Evolutionary conservation across 2,113 vertebrate species (phyloP).

Genomic region (Pteruthius melanotis): DNA sequence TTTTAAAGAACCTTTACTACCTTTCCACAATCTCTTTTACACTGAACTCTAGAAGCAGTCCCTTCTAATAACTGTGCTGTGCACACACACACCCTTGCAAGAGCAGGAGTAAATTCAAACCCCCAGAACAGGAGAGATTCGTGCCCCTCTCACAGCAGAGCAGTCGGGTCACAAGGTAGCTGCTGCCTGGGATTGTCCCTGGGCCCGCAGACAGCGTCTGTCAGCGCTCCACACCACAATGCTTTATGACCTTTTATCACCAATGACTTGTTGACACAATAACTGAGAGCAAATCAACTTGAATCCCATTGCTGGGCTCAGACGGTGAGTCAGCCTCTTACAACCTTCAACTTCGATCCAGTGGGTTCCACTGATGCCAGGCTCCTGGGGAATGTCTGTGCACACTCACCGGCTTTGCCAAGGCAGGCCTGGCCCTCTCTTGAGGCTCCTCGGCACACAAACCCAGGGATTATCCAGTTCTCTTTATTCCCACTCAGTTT

Average conservation of each 20-base stretch:
- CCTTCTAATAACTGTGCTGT: accelerated
- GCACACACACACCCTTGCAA: neutral
- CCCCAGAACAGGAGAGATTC: neutral
- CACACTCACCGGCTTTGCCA: accelerated
- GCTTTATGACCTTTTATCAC: conserved; percentile 57
- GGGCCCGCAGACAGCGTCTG: neutral
- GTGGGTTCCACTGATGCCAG: neutral
- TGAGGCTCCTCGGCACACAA: neutral
- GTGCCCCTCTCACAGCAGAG: neutral
- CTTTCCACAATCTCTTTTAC: neutral
- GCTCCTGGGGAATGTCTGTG: accelerated
- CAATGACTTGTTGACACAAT: conserved; percentile 52
- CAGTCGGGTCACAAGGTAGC: neutral
- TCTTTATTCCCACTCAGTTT: neutral
- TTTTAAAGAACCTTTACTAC: neutral
- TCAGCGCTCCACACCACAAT: neutral
- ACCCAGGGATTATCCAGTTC: neutral
- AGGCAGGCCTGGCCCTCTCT: neutral
- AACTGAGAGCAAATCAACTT: conserved; percentile 40
- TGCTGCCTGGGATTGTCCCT: neutral
- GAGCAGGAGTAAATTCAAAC: neutral
- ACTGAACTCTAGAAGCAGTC: neutral
- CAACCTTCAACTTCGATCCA: neutral
- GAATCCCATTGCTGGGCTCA: conserved; percentile 31
- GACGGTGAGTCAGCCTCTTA: conserved; percentile 32